Evolutionary conservation across 2,888 invertebrate genomes (phyloP).

Genomic region (Cyaniris semiargus): DNA sequence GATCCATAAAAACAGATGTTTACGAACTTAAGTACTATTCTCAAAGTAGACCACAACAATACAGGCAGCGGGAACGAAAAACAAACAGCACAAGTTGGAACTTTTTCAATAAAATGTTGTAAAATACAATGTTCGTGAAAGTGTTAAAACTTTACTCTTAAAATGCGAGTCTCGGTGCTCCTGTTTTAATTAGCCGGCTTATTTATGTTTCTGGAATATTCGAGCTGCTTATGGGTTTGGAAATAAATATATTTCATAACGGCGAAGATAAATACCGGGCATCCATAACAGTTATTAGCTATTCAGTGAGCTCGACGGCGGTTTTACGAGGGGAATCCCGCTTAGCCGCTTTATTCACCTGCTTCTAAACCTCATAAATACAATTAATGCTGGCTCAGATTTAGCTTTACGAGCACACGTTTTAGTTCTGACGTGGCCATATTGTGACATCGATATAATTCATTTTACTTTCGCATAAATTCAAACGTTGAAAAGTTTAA

Average conservation of each 20-base stretch:
- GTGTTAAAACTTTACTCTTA: slow-evolving; percentile 3
- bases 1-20: slow-evolving; percentile 12
- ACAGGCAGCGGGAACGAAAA: not conserved
- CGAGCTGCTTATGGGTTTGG: not conserved
- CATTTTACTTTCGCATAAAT: not conserved
- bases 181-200: slow-evolving; percentile 3
- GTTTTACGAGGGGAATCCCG: not conserved
- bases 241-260: not conserved
- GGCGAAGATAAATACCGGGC: not conserved
- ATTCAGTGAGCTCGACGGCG: not conserved
- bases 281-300: not conserved
- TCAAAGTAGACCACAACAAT: not conserved
- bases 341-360: not conserved
- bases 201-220: not conserved
- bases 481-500: slow-evolving; percentile 11
- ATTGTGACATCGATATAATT: not conserved
- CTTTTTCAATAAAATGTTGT: slow-evolving; percentile 25
- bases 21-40: slow-evolving; percentile 5
- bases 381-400: not conserved
- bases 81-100: slow-evolving; percentile 11
- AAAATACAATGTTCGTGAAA: slow-evolving; percentile 23
- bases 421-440: not conserved
- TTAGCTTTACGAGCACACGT: not conserved
- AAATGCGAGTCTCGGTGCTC: slow-evolving; percentile 2
- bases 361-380: not conserved